phyloP scores from a whole-genome alignment of 2,888 invertebrate genomes.

The Melolontha melolontha region DNA sequence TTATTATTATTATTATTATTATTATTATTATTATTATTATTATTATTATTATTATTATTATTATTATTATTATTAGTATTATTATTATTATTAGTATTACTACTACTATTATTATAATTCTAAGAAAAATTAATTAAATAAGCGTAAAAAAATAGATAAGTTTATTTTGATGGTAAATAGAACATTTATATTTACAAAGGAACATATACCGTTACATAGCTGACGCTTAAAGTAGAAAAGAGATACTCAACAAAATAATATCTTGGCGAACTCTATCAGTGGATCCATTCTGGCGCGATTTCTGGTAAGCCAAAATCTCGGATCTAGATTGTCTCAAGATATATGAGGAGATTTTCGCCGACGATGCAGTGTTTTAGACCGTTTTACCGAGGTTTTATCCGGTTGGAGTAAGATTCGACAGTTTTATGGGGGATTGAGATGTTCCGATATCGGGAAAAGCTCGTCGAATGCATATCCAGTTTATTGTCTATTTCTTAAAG shows the following conservation, averaged over 20 bases:
- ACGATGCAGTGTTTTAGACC: constrained; percentile 60
- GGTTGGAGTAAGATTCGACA: constrained; percentile 62
- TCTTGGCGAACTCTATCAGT: constrained; percentile 41
- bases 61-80: too few relatives aligned
- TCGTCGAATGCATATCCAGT: constrained; percentile 55
- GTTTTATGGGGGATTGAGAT: constrained; percentile 63
- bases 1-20: too few relatives aligned
- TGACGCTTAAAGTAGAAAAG: not conserved
- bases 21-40: too few relatives aligned
- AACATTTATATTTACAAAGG: too few relatives aligned
- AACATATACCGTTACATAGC: not conserved
- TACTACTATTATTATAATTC: too few relatives aligned
- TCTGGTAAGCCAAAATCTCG: constrained; percentile 66
- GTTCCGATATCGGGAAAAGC: constrained; percentile 55
- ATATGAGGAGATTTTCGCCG: constrained; percentile 62
- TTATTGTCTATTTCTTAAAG: constrained; percentile 42
- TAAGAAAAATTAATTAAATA: too few relatives aligned
- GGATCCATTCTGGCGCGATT: constrained; percentile 61
- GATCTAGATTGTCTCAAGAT: constrained; percentile 63
- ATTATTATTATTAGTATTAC: too few relatives aligned
- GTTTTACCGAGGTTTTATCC: constrained; percentile 57
- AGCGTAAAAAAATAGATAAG: too few relatives aligned
- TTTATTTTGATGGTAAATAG: too few relatives aligned
- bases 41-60: too few relatives aligned
- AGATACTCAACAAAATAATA: constrained; percentile 37